Evolutionary conservation across 2,888 invertebrate genomes (phyloP).

Genomic region (Helobdella robusta): DNA sequence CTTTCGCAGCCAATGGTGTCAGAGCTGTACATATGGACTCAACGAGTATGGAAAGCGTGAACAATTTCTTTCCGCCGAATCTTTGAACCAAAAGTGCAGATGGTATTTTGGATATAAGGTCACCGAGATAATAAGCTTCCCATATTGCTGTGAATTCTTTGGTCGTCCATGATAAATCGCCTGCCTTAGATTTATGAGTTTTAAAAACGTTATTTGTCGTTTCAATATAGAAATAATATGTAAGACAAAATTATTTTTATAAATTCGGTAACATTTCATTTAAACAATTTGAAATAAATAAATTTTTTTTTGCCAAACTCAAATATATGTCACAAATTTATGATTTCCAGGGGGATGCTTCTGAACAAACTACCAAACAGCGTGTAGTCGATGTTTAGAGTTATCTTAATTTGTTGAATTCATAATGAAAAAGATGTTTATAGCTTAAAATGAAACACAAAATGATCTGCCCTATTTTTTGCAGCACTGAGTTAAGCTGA

Average conservation of each 20-base stretch:
- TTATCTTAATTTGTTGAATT: too few relatives aligned
- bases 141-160: slow-evolving; percentile 24
- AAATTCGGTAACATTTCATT: too few relatives aligned
- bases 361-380: too few relatives aligned
- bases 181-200: slow-evolving; percentile 4
- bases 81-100: slow-evolving; percentile 28
- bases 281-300: too few relatives aligned
- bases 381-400: too few relatives aligned
- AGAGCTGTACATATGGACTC: slow-evolving; percentile 26
- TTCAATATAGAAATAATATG: neutral
- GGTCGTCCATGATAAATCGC: slow-evolving; percentile 20
- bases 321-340: too few relatives aligned
- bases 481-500: too few relatives aligned
- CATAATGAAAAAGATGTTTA: too few relatives aligned
- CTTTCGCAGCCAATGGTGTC: slow-evolving; percentile 22
- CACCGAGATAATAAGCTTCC: slow-evolving; percentile 29
- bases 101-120: slow-evolving; percentile 25
- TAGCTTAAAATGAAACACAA: too few relatives aligned
- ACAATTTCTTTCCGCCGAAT: slow-evolving; percentile 27
- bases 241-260: neutral
- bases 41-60: slow-evolving; percentile 24
- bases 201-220: neutral
- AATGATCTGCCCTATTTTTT: too few relatives aligned
- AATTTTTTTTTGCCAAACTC: too few relatives aligned
- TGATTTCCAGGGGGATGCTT: too few relatives aligned